Base-by-base conservation (phyloP, 1,140 invertebrate genomes). In the Holcopasites calliopsidis region DNA sequence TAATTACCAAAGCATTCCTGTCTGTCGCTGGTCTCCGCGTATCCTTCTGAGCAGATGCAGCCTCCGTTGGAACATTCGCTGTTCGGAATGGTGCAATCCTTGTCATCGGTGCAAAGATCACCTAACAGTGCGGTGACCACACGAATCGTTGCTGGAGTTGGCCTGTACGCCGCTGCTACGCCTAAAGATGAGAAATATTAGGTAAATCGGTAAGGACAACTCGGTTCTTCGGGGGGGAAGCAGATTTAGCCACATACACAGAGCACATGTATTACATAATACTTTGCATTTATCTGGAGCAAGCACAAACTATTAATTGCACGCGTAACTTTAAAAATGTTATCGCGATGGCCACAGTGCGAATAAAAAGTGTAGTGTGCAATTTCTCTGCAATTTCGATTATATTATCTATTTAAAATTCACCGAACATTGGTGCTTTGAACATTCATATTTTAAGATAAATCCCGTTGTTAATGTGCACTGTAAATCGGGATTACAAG, bases 91-190 rank as follows among this genome's bases (percentile, higher is more conserved):
- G 93, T 91, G 87, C 96, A 97, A 86, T 97, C 96, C 33, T 90
- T 91, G 84, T 95, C 94, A 42, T 93, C 92, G n/a, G 93, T 92
- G 89, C 96, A 97, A 35, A 95, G 87, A 89, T 97, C 96, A 8
- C 96, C 96, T 13, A 97, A 90, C 52, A 95, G 89, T 23, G 95
- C 94, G 35, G 94, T 94, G 50, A 96, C 93, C 35, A 95, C 94
- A 68, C 94, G 92, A 38, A 95, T 95, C 21, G 94, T 95, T 18
- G 95, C 94, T 33, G 95, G 94, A 2, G 93, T 94, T 28, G 94
- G 93, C 76, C 93, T 90, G 87, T 93, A 93, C 61, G 88, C 90
- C 76, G 91, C 88, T 8, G 91, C 92, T 61, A 86, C 82, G 38
- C 87, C 89, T 90, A 49, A 10, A 78, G 82, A 55, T 65, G 6